These are phyloP conservation scores for Cosmorhoe ocellata DNA, from an alignment of 2,888 invertebrate genomes.

Conservation along the genomic window DNA sequence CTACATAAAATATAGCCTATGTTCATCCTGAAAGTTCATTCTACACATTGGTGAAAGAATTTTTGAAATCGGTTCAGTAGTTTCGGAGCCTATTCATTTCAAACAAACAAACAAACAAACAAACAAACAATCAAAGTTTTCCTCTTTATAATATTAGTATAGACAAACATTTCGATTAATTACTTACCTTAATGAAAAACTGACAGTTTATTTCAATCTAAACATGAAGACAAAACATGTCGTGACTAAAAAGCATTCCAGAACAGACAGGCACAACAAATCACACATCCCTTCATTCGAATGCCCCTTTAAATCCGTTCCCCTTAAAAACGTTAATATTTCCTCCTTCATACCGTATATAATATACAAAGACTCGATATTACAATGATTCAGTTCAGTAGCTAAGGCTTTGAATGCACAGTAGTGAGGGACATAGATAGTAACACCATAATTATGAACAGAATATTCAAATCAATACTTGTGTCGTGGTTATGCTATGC, in stretches of 20 bases:
- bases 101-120: too few species aligned
- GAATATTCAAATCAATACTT: background rate
- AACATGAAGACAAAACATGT: background rate
- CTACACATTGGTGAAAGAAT: too few species aligned
- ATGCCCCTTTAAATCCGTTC: conserved; percentile 10
- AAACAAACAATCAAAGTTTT: too few species aligned
- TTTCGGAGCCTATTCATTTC: too few species aligned
- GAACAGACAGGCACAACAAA: conserved; percentile 18
- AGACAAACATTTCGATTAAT: too few species aligned
- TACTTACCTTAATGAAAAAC: too few species aligned
- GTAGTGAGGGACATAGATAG: conserved; percentile 11
- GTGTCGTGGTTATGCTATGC: conserved; percentile 2
- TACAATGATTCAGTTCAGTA: conserved; percentile 14
- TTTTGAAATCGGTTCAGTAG: too few species aligned
- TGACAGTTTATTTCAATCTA: too few species aligned
- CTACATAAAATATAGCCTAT: too few species aligned
- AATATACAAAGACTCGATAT: background rate
- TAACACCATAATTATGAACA: conserved; percentile 7
- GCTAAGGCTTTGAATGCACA: background rate
- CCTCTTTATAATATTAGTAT: too few species aligned
- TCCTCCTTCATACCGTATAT: conserved; percentile 1
- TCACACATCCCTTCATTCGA: conserved; percentile 7
- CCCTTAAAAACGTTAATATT: conserved; percentile 13
- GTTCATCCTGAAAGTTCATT: too few species aligned
- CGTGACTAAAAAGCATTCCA: conserved; percentile 15